Evolutionary conservation across 2,888 invertebrate species (phyloP), one percentile per base, ranked within the genome.

Genomic region (Branchellion lobata): DNA sequence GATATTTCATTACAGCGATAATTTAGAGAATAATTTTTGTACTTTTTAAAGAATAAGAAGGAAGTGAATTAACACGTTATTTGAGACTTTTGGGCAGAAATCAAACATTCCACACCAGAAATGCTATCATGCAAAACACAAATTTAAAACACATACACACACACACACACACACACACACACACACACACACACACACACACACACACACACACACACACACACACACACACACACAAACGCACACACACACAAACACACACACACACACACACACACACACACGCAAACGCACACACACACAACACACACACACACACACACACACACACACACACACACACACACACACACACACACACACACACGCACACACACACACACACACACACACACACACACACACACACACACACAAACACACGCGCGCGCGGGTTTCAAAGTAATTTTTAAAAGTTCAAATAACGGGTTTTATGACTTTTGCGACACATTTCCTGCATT

Each of bases 201-300:
- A 65, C 29, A 65, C 65, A 65, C 29, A 65, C 65, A 65, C n/a
- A 65, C 65, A 65, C n/a, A 65, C n/a, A 65, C 65, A 65, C 65
- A 65, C 29, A 65, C 65, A 65, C n/a, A 65, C 65, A 65, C 65
- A 65, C 65, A 65, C 29, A 65, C 40, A 40, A 5, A 40, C 40
- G 14, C 40, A 40, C 40, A 40, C 40, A 40, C 40, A 40, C 40
- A 40, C 40, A 40, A 5, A 40, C 40, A 40, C 40, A 65, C 65
- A 65, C 29, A 65, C 29, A 65, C 65, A 65, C n/a, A 65, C 65
- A 65, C 65, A 65, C 29, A 65, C 65, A 65, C 65, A 65, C 29
- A 65, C 65, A 65, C 29, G n/a, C 65, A 65, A 5, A 65, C 65
- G 21, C 65, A 65, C 65, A 65, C 29, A 65, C 65, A 65, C 29